Conservation (phyloP, 1,140 invertebrate species). For the Bombus huntii region DNA sequence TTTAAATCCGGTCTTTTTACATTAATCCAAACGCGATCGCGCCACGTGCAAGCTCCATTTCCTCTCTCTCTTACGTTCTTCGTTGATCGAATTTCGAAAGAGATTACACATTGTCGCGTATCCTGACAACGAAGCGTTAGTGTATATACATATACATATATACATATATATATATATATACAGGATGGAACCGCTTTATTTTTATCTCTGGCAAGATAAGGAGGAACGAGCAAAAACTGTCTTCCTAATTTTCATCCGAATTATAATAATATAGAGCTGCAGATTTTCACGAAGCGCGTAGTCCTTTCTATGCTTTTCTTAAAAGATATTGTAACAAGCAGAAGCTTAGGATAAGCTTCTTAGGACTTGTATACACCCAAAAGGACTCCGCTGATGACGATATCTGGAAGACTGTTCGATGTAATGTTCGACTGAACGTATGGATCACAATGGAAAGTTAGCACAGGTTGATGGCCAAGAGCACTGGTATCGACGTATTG, state of each 20-base stretch:
- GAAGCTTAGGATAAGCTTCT: background rate
- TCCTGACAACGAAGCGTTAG: background rate
- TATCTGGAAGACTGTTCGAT: slow-evolving; percentile 80
- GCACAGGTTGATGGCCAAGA: slow-evolving; percentile 79
- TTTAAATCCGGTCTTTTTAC: background rate
- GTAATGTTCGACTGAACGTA: slow-evolving; percentile 72
- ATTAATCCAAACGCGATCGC: too few relatives aligned
- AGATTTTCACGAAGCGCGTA: background rate
- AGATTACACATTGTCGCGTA: background rate
- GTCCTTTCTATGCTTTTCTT: background rate
- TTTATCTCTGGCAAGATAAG: background rate
- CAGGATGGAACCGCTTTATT: slow-evolving; percentile 6
- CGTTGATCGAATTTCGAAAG: background rate
- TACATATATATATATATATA: too few relatives aligned
- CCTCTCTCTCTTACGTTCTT: background rate
- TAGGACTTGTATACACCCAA: slow-evolving; percentile 79
- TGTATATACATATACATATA: too few relatives aligned
- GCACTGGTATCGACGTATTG: slow-evolving; percentile 53
- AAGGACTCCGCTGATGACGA: slow-evolving; percentile 82
- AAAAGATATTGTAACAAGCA: too few relatives aligned
- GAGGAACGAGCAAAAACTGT: background rate
- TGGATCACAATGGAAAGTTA: slow-evolving; percentile 79
- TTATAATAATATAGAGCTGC: background rate
- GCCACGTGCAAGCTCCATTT: background rate
- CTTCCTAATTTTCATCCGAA: background rate